Evolutionary conservation across 2,113 vertebrate genomes (phyloP).

Genomic region (Sapayoa aenigma): DNA sequence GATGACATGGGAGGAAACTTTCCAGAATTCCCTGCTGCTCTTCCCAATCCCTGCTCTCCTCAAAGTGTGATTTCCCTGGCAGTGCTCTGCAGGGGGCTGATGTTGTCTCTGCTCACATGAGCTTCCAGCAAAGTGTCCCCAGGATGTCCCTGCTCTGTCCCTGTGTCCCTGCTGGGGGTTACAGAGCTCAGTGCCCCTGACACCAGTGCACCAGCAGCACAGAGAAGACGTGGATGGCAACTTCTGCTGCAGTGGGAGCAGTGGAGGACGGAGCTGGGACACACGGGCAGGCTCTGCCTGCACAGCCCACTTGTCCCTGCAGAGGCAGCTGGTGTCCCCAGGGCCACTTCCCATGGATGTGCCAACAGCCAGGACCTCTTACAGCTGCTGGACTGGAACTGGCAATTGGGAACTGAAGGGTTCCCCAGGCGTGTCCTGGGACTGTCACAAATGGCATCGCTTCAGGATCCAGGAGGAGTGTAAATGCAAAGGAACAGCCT

Average conservation of each 20-base stretch:
- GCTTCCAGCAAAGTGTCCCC: neutral
- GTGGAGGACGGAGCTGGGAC: neutral
- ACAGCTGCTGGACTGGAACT: neutral
- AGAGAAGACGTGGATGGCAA: neutral
- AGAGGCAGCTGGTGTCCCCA: neutral
- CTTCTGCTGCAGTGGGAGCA: too few species aligned
- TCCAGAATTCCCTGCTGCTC: neutral
- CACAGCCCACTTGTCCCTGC: neutral
- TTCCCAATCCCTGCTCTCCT: neutral
- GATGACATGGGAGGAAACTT: neutral
- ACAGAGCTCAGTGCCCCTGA: neutral
- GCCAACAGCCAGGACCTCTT: neutral
- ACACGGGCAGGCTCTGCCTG: neutral
- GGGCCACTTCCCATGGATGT: fast-evolving
- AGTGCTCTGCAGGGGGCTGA: neutral
- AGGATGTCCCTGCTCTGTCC: neutral
- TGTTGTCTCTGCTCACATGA: neutral
- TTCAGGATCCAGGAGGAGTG: neutral
- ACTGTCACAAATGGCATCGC: neutral
- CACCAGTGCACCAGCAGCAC: neutral
- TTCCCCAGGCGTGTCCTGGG: neutral
- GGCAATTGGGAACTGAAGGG: neutral
- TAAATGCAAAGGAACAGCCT: neutral
- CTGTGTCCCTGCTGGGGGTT: neutral
- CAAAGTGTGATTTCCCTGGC: neutral